A percentile compares a stretch with the other conserved stretches of the same genome.
These are phyloP conservation scores for Cheumatopsyche charites DNA, from an alignment of 1,140 invertebrate species.

Conservation along the genomic window DNA sequence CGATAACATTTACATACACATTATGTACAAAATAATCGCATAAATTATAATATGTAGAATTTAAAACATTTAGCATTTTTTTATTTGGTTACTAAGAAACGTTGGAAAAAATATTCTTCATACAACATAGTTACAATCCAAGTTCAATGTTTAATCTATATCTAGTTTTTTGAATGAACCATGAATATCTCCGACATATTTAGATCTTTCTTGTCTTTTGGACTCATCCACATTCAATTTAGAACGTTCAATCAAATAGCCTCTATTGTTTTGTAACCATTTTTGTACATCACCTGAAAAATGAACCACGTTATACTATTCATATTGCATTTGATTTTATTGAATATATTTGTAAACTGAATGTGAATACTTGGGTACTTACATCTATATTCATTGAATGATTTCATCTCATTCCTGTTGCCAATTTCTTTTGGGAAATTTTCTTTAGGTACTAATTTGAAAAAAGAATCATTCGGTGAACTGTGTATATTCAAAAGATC, in stretches of 20 bases:
- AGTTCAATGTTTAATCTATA: slow-evolving; percentile 67
- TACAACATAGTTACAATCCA: too few relatives aligned
- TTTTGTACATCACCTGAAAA: slow-evolving; percentile 55
- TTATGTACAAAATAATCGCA: too few relatives aligned
- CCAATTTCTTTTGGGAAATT: slow-evolving; percentile 66
- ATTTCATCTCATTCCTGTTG: slow-evolving; percentile 54
- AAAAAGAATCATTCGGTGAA: slow-evolving; percentile 51
- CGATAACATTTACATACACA: too few relatives aligned
- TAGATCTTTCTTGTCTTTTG: slow-evolving; percentile 68
- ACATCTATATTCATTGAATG: too few relatives aligned
- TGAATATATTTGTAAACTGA: too few relatives aligned
- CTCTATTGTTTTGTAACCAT: slow-evolving; percentile 60
- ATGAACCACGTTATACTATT: background rate
- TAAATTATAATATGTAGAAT: too few relatives aligned
- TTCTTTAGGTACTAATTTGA: slow-evolving; percentile 57
- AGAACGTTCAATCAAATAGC: slow-evolving; percentile 64
- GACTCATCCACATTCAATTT: slow-evolving; percentile 66
- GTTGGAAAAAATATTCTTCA: too few relatives aligned
- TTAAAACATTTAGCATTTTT: too few relatives aligned
- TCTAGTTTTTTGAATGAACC: slow-evolving; percentile 74
- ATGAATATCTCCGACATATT: slow-evolving; percentile 71
- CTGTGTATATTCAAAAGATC: slow-evolving; percentile 63
- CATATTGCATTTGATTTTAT: too few relatives aligned
- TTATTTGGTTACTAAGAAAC: too few relatives aligned
- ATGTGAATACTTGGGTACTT: too few relatives aligned